A percentile compares a stretch with the other conserved stretches of the same genome.
Conservation (phyloP, 2,113 vertebrate species). For the Chaenocephalus aceratus region DNA sequence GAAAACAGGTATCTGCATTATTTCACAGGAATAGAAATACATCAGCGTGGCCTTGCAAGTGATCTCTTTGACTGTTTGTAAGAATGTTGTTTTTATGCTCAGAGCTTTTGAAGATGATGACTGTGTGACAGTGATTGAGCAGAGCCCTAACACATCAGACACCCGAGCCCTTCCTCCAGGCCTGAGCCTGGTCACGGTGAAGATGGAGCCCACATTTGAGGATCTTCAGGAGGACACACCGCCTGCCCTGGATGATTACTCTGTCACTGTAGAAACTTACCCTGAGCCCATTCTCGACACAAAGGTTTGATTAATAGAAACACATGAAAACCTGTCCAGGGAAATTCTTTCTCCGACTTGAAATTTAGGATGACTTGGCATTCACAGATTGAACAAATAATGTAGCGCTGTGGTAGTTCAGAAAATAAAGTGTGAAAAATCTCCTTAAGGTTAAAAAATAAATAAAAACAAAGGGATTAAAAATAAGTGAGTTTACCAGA, state of each 20-base stretch:
- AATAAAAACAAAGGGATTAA: not conserved
- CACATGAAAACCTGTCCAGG: not conserved
- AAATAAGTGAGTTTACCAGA: not conserved
- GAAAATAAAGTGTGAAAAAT: not conserved
- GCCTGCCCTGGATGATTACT: slow-evolving; percentile 42
- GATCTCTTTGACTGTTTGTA: not conserved
- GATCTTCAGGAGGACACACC: slow-evolving; percentile 56
- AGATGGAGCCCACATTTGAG: slow-evolving; percentile 74
- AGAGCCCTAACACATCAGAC: slow-evolving; percentile 77
- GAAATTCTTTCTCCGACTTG: not conserved
- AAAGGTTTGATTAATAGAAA: slow-evolving; percentile 66
- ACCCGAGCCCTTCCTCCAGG: slow-evolving; percentile 70
- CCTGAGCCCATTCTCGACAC: slow-evolving; percentile 74
- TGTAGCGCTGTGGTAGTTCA: not conserved
- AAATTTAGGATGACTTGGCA: not conserved
- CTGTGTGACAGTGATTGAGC: slow-evolving; percentile 69
- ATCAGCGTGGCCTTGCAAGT: not conserved
- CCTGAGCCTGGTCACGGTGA: slow-evolving; percentile 71
- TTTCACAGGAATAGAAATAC: not conserved
- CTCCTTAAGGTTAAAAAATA: not conserved
- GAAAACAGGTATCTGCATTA: slow-evolving; percentile 82
- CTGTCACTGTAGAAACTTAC: slow-evolving; percentile 77
- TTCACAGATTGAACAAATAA: not conserved
- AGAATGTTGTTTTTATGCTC: not conserved
- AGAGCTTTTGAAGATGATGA: slow-evolving; percentile 87